Conservation (phyloP, 2,113 vertebrate species). For the Hemichromis elongatus region DNA sequence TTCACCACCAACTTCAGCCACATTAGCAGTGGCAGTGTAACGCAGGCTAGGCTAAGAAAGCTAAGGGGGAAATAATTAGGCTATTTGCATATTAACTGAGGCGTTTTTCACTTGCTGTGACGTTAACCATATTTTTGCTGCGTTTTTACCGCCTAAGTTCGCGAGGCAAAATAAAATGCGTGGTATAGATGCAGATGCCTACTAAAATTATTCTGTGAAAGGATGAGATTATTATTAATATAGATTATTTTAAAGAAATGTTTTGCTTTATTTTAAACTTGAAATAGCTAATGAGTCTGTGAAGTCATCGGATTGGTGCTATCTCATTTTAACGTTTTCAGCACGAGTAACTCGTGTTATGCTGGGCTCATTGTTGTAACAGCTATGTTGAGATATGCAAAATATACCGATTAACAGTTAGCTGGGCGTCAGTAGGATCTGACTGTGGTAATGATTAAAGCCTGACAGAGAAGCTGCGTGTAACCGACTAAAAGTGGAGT, state of each 20-base stretch:
- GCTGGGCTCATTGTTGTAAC: neutral
- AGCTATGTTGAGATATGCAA: neutral
- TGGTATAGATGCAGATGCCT: neutral
- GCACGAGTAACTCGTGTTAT: neutral
- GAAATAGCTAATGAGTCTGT: neutral
- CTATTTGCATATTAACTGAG: conserved; percentile 12
- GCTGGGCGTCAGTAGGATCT: conserved; percentile 30
- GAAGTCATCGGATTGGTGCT: neutral
- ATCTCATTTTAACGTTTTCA: neutral
- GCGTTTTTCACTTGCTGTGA: neutral
- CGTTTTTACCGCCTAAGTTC: neutral
- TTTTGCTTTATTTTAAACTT: neutral
- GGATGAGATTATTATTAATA: neutral
- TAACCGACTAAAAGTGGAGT: conserved; percentile 44
- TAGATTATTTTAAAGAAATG: neutral
- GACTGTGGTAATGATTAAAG: conserved; percentile 46
- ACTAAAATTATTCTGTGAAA: neutral
- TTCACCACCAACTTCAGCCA: neutral
- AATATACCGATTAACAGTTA: neutral
- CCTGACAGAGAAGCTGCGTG: conserved; percentile 44
- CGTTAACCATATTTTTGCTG: neutral
- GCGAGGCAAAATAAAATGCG: neutral
- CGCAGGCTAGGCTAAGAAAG: neutral
- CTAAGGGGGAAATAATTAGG: neutral
- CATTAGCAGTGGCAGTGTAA: neutral